Evolutionary conservation across 2,113 vertebrate genomes (phyloP).

Genomic region (Otolemur garnettii): DNA sequence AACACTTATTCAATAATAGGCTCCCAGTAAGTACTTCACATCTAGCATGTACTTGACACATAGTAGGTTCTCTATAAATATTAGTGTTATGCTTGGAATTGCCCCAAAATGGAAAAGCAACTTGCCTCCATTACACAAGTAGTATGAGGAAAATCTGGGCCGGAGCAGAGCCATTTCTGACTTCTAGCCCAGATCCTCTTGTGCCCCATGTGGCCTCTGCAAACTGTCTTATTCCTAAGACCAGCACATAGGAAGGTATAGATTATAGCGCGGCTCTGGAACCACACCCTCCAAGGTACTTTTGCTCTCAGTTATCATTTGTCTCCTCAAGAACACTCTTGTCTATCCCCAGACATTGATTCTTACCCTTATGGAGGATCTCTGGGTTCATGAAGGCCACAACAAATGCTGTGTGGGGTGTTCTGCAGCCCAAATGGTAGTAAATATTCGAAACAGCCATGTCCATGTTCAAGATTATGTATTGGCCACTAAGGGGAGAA

Average conservation of each 20-base stretch:
- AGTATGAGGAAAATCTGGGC: not conserved
- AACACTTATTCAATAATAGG: not conserved
- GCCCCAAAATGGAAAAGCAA: not conserved
- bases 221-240: not conserved
- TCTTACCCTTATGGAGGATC: not conserved
- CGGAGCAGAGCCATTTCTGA: not conserved
- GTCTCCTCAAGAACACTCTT: not conserved
- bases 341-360: not conserved
- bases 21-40: not conserved
- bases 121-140: not conserved
- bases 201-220: not conserved
- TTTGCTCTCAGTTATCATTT: not conserved
- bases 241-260: rapidly evolving
- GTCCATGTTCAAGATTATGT: constrained; percentile 89
- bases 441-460: constrained; percentile 87
- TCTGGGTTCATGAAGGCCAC: not conserved
- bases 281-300: no score
- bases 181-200: not conserved
- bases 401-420: not conserved
- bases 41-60: not conserved
- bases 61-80: not conserved
- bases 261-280: rapidly evolving
- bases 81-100: not conserved
- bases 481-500: constrained; percentile 88
- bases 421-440: constrained; percentile 84